phyloP scores from a whole-genome alignment of 2,797 vertebrate genomes.

The Hippopotamyrus pictus region DNA sequence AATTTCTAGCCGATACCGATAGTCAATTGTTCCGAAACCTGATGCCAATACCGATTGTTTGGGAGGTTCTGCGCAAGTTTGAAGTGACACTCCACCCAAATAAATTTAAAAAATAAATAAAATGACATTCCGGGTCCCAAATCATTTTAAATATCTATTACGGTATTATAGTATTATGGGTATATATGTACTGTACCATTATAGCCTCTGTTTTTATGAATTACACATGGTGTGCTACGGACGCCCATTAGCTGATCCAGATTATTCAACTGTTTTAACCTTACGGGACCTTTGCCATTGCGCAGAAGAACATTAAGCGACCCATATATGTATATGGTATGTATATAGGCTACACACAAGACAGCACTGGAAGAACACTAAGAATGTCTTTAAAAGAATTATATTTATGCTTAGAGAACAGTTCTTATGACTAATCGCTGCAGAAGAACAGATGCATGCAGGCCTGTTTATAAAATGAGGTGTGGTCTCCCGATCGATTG shows the following conservation, averaged over 20 bases:
- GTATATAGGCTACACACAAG: neutral
- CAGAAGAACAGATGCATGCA: neutral
- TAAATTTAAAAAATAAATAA: neutral
- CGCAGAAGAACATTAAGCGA: neutral
- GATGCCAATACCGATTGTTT: neutral
- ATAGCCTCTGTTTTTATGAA: neutral
- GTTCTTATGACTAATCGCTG: neutral
- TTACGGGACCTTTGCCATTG: neutral
- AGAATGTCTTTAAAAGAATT: neutral
- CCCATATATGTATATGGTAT: neutral
- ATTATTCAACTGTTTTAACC: neutral
- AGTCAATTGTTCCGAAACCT: neutral
- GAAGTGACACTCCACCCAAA: neutral
- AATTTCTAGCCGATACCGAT: neutral
- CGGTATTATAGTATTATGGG: neutral
- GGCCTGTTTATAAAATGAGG: neutral
- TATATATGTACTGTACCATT: neutral
- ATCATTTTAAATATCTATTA: neutral
- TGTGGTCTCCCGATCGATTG: neutral
- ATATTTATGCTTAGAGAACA: neutral
- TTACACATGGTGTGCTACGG: neutral
- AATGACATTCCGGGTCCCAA: neutral
- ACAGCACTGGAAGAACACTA: neutral
- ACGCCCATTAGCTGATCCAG: neutral
- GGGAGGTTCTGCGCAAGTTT: neutral